Evolutionary conservation across 2,888 invertebrate species (phyloP).

Genomic region (Drosophila anomalipes): DNA sequence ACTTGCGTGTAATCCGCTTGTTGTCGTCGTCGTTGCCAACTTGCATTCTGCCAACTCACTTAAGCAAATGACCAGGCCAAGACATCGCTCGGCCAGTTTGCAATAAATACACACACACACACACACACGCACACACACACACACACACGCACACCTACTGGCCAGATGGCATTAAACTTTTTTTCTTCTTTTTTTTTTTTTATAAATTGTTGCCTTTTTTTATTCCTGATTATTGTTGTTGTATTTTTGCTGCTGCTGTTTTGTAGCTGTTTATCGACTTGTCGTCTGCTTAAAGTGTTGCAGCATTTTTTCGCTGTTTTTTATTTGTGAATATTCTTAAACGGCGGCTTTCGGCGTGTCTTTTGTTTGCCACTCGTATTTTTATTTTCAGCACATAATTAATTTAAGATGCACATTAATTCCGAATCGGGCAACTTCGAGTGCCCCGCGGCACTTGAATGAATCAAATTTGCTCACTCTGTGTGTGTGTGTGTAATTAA

Average conservation of each 20-base stretch:
- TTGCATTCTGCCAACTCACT: slow-evolving; percentile 76
- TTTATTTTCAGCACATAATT: slow-evolving; percentile 74
- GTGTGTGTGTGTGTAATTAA: slow-evolving; percentile 5
- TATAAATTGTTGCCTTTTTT: slow-evolving; percentile 60
- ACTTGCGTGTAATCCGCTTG: slow-evolving; percentile 64
- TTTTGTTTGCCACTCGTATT: slow-evolving; percentile 60
- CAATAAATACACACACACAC: slow-evolving; percentile 52
- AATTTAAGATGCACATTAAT: slow-evolving; percentile 73
- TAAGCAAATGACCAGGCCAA: slow-evolving; percentile 76
- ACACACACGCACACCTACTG: slow-evolving; percentile 13
- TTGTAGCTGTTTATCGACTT: slow-evolving; percentile 73
- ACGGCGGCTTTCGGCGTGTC: slow-evolving; percentile 59
- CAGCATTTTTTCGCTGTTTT: slow-evolving; percentile 48
- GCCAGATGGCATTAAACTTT: slow-evolving; percentile 71
- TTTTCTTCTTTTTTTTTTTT: slow-evolving; percentile 69
- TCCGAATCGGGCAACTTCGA: slow-evolving; percentile 60
- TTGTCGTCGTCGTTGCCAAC: slow-evolving; percentile 41
- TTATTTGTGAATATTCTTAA: slow-evolving; percentile 34
- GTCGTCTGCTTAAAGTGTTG: slow-evolving; percentile 75
- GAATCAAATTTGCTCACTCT: slow-evolving; percentile 25
- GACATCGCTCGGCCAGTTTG: slow-evolving; percentile 60
- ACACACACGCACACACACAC: slow-evolving; percentile 17
- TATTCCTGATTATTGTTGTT: slow-evolving; percentile 32
- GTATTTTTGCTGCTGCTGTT: slow-evolving; percentile 36
- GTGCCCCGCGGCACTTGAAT: slow-evolving; percentile 58